These are phyloP conservation scores for Anagyrus pseudococci DNA, from an alignment of 2,888 invertebrate genomes.

Conservation along the genomic window DNA sequence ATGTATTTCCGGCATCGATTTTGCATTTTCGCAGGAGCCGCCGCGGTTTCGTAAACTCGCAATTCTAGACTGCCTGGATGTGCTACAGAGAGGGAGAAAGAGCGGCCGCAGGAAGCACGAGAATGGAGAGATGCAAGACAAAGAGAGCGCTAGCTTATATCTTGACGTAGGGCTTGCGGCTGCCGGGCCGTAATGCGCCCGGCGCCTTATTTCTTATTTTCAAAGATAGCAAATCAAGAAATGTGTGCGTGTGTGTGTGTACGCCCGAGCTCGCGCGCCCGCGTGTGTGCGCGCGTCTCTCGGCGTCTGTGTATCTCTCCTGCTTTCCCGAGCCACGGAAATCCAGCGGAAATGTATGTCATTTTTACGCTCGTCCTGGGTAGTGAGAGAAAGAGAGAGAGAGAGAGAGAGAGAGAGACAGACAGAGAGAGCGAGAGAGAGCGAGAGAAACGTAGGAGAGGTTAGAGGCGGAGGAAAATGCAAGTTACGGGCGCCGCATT, in stretches of 20 bases:
- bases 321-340: constrained; percentile 23
- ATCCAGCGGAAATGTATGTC: constrained; percentile 38
- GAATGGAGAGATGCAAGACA: neutral
- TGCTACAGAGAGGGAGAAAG: neutral
- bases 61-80: constrained; percentile 4
- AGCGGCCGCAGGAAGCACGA: neutral
- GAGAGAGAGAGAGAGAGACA: too few relatives aligned
- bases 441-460: too few relatives aligned
- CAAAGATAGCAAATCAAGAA: constrained; percentile 41
- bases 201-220: constrained; percentile 37
- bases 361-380: constrained; percentile 35
- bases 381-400: too few relatives aligned
- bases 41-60: neutral
- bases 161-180: too few relatives aligned
- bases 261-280: neutral
- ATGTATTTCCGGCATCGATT: constrained; percentile 36
- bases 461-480: constrained; percentile 35
- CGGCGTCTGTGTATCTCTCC: too few relatives aligned
- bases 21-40: constrained; percentile 24
- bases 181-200: constrained; percentile 12
- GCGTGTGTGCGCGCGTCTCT: neutral
- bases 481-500: constrained; percentile 38
- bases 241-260: constrained; percentile 20
- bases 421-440: too few relatives aligned
- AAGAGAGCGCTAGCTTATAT: too few relatives aligned